Conservation (phyloP, 2,797 vertebrate species). For the Allobates femoralis region DNA sequence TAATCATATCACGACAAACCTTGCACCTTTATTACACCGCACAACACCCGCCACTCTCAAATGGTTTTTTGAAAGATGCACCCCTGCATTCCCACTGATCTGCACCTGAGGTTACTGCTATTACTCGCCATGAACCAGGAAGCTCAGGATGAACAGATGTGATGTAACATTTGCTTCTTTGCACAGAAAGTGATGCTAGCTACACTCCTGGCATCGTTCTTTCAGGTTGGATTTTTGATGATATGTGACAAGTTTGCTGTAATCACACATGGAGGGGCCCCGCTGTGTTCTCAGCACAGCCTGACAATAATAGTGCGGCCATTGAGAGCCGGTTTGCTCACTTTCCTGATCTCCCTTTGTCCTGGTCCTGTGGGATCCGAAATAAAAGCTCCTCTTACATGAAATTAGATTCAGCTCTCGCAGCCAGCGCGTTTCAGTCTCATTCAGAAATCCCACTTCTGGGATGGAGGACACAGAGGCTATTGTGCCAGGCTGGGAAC, state of each 20-base stretch:
- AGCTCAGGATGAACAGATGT: not conserved
- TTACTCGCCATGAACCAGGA: not conserved
- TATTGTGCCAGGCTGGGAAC: slow-evolving; percentile 50
- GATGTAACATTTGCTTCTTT: not conserved
- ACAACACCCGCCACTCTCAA: not conserved
- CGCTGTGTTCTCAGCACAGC: not conserved
- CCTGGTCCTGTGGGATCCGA: slow-evolving; percentile 28
- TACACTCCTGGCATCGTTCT: not conserved
- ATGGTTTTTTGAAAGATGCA: not conserved
- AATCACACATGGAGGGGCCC: not conserved
- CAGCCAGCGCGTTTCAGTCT: not conserved
- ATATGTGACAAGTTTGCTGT: not conserved
- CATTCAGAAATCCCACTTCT: not conserved
- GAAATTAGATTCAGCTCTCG: slow-evolving; percentile 45
- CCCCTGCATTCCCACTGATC: too few relatives aligned
- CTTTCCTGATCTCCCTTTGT: slow-evolving; percentile 50
- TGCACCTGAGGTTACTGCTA: too few relatives aligned
- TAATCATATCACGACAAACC: not conserved
- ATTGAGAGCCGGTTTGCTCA: slow-evolving; percentile 27
- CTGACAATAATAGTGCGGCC: not conserved
- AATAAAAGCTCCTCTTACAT: slow-evolving; percentile 46
- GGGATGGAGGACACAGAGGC: slow-evolving; percentile 15
- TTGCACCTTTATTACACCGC: not conserved
- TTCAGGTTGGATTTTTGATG: not conserved
- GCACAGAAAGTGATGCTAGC: not conserved